Evolutionary conservation across 2,797 vertebrate species (phyloP), one percentile per base, ranked within the genome.

Genomic region (Triplophysa yarkandensis): DNA sequence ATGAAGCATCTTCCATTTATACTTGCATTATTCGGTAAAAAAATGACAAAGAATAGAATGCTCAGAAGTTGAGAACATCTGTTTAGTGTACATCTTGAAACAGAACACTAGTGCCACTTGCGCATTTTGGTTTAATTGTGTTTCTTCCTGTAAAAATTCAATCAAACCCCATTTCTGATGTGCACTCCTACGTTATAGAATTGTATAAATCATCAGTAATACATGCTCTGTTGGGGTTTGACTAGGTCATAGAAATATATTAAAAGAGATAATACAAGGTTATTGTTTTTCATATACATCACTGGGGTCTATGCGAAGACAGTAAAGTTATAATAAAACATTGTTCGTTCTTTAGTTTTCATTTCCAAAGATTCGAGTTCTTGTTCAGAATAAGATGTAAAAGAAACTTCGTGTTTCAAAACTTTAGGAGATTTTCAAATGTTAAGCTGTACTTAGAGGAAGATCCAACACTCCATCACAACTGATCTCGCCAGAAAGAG

Each of bases 381-480:
- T 4, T 17, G 25, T 57, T 27, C 25, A 16, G 25, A 30, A 58
- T 10, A n/a, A 28, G 27, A 14, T 17, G 27, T 28, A 28, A 11
- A 17, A 46, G 41, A 52, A 28, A 61, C 21, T 0, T 28, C 43
- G 36, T 0, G 8, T 54, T 55, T 43, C 1, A 3, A 68, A 55
- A 16, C 32, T 58, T 58, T 30, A 21, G 11, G 7, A 32, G 23
- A 57, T 69, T 28, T n/a, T 28, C 30, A 19, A 39, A 39, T 27
- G 23, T 70, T 66, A 65, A 72, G 23, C 64, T 58, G 68, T 57
- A 54, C 50, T 43, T 52, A 65, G 16, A 61, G 50, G 52, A 50
- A 76, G 44, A 57, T 69, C 43, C 61, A 50, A 32, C 34, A 36
- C 41, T 65, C 23, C 16, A 39, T 77, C 55, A 60, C 41, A 41